Evolutionary conservation across 2,113 vertebrate genomes (phyloP).

Genomic region (Lonchura striata): DNA sequence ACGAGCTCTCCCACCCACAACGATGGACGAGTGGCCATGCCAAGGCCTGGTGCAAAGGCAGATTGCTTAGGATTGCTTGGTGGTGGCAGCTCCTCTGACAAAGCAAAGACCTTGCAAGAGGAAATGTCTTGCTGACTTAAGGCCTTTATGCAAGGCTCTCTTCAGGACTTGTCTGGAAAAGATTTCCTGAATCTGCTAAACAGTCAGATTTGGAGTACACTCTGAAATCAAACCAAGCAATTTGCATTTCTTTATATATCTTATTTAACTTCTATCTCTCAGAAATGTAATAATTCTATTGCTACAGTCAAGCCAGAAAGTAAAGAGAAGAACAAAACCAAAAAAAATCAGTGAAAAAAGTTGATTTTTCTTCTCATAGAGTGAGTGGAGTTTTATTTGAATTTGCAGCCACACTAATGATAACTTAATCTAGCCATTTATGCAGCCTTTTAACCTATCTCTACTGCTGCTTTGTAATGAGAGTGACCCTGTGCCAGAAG

Average conservation of each 20-base stretch:
- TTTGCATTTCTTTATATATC: neutral
- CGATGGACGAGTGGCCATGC: rapidly evolving
- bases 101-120: neutral
- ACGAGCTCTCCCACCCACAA: neutral
- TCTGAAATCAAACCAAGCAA: neutral
- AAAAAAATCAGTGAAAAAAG: neutral
- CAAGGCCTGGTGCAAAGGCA: neutral
- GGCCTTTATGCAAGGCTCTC: neutral
- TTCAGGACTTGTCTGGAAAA: neutral
- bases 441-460: neutral
- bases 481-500: neutral
- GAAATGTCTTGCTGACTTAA: neutral
- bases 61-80: neutral
- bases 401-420: neutral
- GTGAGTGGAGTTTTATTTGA: neutral
- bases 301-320: neutral
- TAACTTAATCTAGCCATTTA: neutral
- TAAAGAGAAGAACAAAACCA: neutral
- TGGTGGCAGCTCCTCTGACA: neutral
- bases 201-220: neutral
- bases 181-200: neutral
- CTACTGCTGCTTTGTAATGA: neutral
- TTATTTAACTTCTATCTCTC: neutral
- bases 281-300: neutral
- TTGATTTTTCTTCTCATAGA: neutral